Percentiles rank a stretch among this genome's conserved stretches.
Evolutionary conservation across 2,888 invertebrate species (phyloP).

Genomic region (Druceiella hillmani): DNA sequence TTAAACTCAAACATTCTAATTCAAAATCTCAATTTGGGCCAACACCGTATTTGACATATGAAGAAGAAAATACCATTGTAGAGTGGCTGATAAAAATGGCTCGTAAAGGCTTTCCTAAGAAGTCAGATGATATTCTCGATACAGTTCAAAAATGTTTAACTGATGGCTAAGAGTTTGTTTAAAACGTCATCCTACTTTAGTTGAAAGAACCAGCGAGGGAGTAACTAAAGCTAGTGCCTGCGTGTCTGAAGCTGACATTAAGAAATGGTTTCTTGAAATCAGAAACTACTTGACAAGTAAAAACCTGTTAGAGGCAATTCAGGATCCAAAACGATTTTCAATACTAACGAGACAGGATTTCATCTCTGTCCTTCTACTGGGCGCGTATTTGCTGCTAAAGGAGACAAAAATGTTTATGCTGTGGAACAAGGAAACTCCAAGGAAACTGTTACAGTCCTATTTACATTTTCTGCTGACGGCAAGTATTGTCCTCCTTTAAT

Average conservation of each 20-base stretch:
- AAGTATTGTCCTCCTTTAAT: no score
- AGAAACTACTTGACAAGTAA: no score
- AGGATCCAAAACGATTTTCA: slow-evolving; percentile 25
- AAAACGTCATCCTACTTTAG: slow-evolving; percentile 25
- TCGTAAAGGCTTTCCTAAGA: no score
- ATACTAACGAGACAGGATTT: slow-evolving; percentile 27
- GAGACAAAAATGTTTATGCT: slow-evolving; percentile 16
- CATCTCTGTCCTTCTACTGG: slow-evolving; percentile 24
- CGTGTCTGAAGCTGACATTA: slow-evolving; percentile 27
- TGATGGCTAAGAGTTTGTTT: slow-evolving; percentile 24
- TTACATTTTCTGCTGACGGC: slow-evolving; percentile 19
- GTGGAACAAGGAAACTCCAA: slow-evolving; percentile 10
- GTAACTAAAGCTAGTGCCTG: slow-evolving; percentile 26
- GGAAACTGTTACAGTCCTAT: slow-evolving; percentile 13
- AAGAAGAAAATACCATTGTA: no score
- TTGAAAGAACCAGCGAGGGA: slow-evolving; percentile 22
- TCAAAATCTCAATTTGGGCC: no score
- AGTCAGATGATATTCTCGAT: no score
- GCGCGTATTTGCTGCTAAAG: slow-evolving; percentile 20
- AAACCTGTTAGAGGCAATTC: slow-evolving; percentile 17
- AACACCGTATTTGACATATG: no score
- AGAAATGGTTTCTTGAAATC: slow-evolving; percentile 27
- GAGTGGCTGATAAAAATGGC: no score
- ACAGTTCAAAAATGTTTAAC: no score
- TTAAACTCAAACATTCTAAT: no score